Conservation (phyloP, 2,113 vertebrate species). For the Xyrauchen texanus region DNA sequence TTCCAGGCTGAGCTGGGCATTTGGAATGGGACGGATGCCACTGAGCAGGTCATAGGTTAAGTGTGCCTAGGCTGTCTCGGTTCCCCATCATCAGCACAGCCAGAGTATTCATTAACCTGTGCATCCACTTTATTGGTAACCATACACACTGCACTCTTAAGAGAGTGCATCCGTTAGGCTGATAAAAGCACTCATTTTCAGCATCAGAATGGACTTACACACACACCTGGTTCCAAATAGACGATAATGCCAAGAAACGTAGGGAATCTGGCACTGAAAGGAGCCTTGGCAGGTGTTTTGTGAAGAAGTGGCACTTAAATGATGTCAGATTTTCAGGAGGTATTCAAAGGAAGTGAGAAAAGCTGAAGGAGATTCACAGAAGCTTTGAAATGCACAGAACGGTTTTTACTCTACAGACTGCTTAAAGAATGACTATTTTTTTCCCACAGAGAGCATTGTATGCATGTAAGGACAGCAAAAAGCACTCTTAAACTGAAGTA, state of each 20-base stretch:
- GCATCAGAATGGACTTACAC: too few species aligned
- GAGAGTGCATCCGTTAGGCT: constrained; percentile 2
- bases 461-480: constrained; percentile 14
- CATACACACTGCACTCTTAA: constrained; percentile 6
- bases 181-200: background rate
- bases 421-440: background rate
- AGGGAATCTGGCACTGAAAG: constrained; percentile 37
- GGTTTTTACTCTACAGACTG: background rate
- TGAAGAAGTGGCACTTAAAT: constrained; percentile 47
- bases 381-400: background rate
- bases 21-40: constrained; percentile 8
- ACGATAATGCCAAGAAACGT: constrained; percentile 26
- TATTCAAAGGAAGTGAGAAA: constrained; percentile 35
- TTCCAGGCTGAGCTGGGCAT: background rate
- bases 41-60: background rate
- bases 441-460: background rate
- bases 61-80: background rate
- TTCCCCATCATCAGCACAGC: constrained; percentile 3
- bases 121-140: constrained; percentile 31
- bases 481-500: background rate
- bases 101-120: constrained; percentile 40
- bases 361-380: constrained; percentile 9
- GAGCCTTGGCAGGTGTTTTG: constrained; percentile 31
- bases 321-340: constrained; percentile 43
- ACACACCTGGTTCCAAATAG: constrained; percentile 6